Conservation (phyloP, 2,888 invertebrate genomes). For the Fabriciana adippe region DNA sequence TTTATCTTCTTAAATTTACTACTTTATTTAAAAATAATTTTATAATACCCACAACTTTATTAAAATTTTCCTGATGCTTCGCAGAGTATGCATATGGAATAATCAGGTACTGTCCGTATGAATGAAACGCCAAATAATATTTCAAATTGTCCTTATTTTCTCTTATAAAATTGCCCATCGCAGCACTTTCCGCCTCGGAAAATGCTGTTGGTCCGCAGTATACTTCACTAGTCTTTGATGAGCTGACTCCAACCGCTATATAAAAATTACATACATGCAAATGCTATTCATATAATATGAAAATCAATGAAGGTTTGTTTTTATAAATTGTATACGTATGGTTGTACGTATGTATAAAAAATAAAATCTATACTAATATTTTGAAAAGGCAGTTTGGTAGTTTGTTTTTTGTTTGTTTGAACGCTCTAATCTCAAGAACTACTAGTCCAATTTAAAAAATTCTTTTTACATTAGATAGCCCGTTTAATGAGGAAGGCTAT, state of each 20-base stretch:
- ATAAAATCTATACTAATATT: not conserved
- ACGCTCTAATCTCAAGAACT: no score
- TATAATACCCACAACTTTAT: constrained; percentile 55
- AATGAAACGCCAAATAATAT: constrained; percentile 84
- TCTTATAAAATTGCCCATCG: constrained; percentile 64
- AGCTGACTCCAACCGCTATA: constrained; percentile 48
- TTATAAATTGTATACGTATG: no score
- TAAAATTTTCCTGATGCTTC: constrained; percentile 62
- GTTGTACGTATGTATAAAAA: not conserved
- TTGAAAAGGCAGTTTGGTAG: no score
- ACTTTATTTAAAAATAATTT: no score
- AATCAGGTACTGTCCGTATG: constrained; percentile 84
- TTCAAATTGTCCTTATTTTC: constrained; percentile 56
- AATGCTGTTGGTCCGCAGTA: constrained; percentile 75
- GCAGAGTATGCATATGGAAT: constrained; percentile 77
- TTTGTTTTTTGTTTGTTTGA: no score
- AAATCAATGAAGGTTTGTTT: no score
- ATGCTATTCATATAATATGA: no score
- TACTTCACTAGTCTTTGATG: constrained; percentile 37
- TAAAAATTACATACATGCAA: not conserved
- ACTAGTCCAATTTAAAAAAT: no score
- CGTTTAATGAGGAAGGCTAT: no score
- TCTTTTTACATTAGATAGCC: no score
- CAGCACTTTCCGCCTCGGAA: constrained; percentile 76
- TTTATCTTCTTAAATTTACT: no score